Conservation (phyloP, 2,113 vertebrate genomes). For the Aptenodytes patagonicus region DNA sequence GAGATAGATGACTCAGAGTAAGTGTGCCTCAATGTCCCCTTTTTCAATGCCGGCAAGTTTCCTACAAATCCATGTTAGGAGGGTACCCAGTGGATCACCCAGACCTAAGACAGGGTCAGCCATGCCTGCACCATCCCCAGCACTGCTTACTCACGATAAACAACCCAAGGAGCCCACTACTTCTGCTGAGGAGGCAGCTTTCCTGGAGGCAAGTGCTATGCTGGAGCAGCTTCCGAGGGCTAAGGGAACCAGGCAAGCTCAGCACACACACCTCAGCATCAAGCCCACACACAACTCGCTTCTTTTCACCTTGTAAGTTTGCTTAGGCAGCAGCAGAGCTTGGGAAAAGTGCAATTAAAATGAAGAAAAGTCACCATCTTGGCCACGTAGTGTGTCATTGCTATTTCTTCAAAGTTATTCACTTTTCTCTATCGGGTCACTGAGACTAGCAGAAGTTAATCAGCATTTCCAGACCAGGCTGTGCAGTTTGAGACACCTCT, state of each 20-base stretch:
- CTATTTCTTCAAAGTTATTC: background rate
- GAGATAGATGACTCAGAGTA: background rate
- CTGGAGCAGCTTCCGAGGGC: background rate
- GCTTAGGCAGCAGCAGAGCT: background rate
- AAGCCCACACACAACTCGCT: background rate
- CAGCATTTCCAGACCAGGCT: background rate
- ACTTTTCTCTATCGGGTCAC: background rate
- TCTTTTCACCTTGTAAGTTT: background rate
- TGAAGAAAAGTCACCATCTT: background rate
- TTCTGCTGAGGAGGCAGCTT: background rate
- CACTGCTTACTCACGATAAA: background rate
- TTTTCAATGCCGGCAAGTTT: background rate
- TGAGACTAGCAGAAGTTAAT: background rate
- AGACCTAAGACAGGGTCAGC: background rate
- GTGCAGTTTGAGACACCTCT: background rate
- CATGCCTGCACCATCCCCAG: background rate
- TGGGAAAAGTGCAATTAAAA: background rate
- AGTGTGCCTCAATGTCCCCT: background rate
- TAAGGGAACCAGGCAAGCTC: background rate
- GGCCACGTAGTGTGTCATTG: background rate
- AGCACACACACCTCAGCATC: too few relatives aligned
- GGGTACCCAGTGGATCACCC: background rate
- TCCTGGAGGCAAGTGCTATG: background rate
- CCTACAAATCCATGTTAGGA: background rate
- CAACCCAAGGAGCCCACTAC: accelerated